phyloP scores from a whole-genome alignment of 2,888 invertebrate species.

The Tyria jacobaeae region DNA sequence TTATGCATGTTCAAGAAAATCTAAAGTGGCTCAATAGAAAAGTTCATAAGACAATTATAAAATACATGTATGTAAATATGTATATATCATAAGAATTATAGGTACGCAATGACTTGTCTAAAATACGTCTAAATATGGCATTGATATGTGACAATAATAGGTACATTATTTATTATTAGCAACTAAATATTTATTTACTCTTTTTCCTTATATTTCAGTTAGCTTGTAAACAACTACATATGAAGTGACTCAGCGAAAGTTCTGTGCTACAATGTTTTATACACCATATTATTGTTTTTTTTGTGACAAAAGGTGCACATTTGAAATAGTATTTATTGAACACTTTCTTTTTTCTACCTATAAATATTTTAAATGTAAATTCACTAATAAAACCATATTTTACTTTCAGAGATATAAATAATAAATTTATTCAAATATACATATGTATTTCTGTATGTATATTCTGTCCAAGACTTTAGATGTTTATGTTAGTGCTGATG shows the following conservation, averaged over 20 bases:
- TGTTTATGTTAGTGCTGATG: slow-evolving; percentile 48
- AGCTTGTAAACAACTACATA: slow-evolving; percentile 2
- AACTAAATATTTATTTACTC: slow-evolving; percentile 14
- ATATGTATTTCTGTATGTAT: slow-evolving; percentile 22
- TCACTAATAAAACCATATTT: background rate
- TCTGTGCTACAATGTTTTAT: background rate
- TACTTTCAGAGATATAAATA: slow-evolving; percentile 11
- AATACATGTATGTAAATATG: slow-evolving; percentile 4
- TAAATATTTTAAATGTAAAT: background rate
- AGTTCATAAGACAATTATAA: background rate
- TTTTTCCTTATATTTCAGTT: slow-evolving; percentile 18
- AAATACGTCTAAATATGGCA: slow-evolving; percentile 13
- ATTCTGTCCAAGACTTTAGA: slow-evolving; percentile 38
- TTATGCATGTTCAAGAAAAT: background rate
- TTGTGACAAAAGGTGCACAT: background rate
- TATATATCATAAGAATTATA: slow-evolving; percentile 3
- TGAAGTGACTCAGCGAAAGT: slow-evolving; percentile 1
- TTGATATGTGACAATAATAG: slow-evolving; percentile 17
- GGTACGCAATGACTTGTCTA: slow-evolving; percentile 13
- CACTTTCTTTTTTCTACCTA: background rate
- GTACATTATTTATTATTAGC: slow-evolving; percentile 9
- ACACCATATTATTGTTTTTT: background rate
- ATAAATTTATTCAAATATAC: background rate
- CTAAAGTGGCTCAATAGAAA: background rate
- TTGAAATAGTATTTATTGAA: background rate